Evolutionary conservation across 1,140 invertebrate species (phyloP), one percentile per base, ranked within the genome.

Genomic region (Rhopalosiphum padi): DNA sequence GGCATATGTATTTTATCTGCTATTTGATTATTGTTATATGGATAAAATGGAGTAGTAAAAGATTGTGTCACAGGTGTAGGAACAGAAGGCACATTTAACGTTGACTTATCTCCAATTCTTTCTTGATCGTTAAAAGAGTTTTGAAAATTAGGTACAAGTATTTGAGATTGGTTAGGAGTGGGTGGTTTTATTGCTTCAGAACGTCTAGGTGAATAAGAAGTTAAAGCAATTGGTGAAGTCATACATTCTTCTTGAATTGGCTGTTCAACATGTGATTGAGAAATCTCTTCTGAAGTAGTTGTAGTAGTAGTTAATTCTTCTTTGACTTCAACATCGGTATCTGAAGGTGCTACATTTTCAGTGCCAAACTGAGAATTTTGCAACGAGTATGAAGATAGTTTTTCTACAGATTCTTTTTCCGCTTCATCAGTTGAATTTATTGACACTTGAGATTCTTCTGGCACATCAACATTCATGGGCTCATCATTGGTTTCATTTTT

Each of bases 1-100:
- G 94, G 94, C 41, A 94, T 68, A 82, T 94, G 94, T n/a, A 94
- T 87, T 93, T 94, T 94, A 85, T 94, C 94, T 21, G 94, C 86
- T 90, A 94, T 94, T 35, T 94, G 94, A 91, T 94, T 94, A 90
- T 94, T 94, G 82, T 95, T 94, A 89, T 95, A 94, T 23, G 94
- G 94, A 91, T 94, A 94, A 93, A 94, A 95, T 87, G 94, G 88
- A 82, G 86, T 90, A 30, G 41, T 35, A 53, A 90, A 94, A 41
- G 87, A 53, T 88, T 89, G 85, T 89, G 94, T 93, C n/a, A 86
- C 90, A 53, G 94, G 88, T 37, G 94, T 82, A 60, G 94, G 93
- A 48, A 94, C 94, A 68, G 94, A 91, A 83, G 94, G 94, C 23
- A 94, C 94, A 82, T 94, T 94, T 37, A 94, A 90, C 30, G 94